Evolutionary conservation across 2,888 invertebrate genomes (phyloP).

Genomic region (Achlya flavicornis): DNA sequence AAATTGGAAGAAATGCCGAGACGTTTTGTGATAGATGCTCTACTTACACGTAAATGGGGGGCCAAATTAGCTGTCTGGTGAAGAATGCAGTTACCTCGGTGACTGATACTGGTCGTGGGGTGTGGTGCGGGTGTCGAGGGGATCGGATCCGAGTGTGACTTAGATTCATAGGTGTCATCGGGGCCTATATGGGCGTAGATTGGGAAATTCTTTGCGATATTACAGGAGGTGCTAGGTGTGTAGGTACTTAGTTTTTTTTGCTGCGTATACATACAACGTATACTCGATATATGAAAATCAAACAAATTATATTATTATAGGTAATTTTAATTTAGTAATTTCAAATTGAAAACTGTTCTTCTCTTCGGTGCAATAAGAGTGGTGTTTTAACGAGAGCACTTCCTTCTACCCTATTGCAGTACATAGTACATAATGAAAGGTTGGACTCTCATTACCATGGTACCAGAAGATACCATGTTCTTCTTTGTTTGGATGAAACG

Average conservation of each 20-base stretch:
- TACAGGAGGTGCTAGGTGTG: constrained; percentile 55
- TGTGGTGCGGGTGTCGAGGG: constrained; percentile 47
- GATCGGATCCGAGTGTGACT: constrained; percentile 47
- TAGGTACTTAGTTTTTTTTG: no score
- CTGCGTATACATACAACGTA: no score
- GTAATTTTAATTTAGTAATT: no score
- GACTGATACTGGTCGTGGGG: constrained; percentile 67
- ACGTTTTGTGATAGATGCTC: constrained; percentile 71
- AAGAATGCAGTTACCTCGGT: constrained; percentile 77
- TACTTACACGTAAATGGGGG: constrained; percentile 78
- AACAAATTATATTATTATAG: no score
- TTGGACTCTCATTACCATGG: no score
- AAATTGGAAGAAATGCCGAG: constrained; percentile 72
- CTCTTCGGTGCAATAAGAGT: no score
- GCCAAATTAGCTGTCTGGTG: constrained; percentile 77
- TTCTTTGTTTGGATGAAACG: background rate
- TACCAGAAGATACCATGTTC: background rate
- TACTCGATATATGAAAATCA: no score
- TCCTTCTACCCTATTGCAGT: no score
- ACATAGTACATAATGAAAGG: no score
- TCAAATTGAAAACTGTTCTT: no score
- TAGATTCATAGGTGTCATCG: constrained; percentile 78
- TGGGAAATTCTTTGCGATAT: constrained; percentile 72
- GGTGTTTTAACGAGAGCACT: no score
- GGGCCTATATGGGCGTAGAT: constrained; percentile 62